Base-by-base conservation (phyloP, 2,888 invertebrate species). In the Agonopterix arenella region DNA sequence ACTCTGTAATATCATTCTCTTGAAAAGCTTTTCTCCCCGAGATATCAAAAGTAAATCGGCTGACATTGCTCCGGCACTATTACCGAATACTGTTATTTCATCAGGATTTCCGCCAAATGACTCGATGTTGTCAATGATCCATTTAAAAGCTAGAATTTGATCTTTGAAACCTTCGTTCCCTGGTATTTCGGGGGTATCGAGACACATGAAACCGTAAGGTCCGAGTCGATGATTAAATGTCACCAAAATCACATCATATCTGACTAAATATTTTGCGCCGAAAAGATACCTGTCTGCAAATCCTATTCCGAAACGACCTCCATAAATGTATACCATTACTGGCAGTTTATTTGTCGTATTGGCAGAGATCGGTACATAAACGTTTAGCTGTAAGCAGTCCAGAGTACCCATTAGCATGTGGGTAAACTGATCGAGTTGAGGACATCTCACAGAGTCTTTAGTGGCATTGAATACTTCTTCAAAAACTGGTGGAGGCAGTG, bases 121-220 rank as follows among this genome's bases (percentile, higher is more conserved):
- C 54, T 59, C 62, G 28, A 81, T 80, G 42, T 80, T 73, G 4
- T 70, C 51, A 48, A 70, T 72, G 0, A 82, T 61, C 81, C 81
- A 82, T 56, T 64, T 66, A 4, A 82, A 54, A 38, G 73, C 81
- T 9, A 67, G 18, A 0, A 63, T 42, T 55, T 81, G 81, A 48
- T 82, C 82, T 61, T 79, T 80, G 0, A 82, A 56, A 0, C 82
- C 81, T 56, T 76, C 73, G 47, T 82, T 82, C n/a, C 80, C 81
- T 2, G 79, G 69, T 9, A 72, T 60, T 44, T 68, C 64, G 5
- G 70, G 66, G 11, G 54, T 65, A 45, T 71, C 68, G 1, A 80
- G 61, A 45, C 79, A 79, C 75, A 81, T 76, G 48, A 81, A 81
- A 9, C 81, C 81, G 45, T 76, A 81, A 0, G 75, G 64, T 10